Evolutionary conservation across 2,888 invertebrate genomes (phyloP).

Genomic region (Halictus ligatus): DNA sequence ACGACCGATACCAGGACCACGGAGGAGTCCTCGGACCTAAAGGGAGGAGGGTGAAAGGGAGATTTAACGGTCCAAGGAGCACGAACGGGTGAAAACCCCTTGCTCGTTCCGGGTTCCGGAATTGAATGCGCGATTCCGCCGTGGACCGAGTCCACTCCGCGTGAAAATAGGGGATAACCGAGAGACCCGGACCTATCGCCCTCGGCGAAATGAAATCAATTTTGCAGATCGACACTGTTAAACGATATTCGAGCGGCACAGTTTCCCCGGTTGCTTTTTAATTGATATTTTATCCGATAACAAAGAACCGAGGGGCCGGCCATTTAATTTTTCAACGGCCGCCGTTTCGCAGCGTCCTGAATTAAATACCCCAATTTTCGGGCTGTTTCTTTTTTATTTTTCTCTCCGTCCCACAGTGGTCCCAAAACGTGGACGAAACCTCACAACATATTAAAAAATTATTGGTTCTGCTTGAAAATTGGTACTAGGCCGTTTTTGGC

Average conservation of each 20-base stretch:
- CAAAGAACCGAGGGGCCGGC: background rate
- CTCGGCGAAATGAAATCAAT: conserved; percentile 31
- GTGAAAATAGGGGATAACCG: conserved; percentile 3
- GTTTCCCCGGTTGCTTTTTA: background rate
- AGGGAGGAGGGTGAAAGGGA: background rate
- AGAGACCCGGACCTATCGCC: background rate
- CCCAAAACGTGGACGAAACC: no score
- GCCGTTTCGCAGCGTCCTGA: background rate
- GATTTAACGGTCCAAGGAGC: conserved; percentile 50
- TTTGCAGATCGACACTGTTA: background rate
- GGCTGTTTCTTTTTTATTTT: background rate
- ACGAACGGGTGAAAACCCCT: conserved; percentile 32
- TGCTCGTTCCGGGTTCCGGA: conserved; percentile 19
- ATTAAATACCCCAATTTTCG: background rate
- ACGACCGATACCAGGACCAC: conserved; percentile 39
- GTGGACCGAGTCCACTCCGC: background rate
- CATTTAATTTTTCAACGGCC: background rate
- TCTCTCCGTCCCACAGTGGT: background rate
- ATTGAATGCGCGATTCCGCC: conserved; percentile 40
- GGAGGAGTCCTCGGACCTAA: background rate
- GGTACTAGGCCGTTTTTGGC: no score
- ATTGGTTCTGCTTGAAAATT: no score
- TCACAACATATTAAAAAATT: no score
- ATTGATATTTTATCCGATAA: conserved; percentile 13
- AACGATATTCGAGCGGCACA: background rate